Conservation (phyloP, 2,113 vertebrate species). For the Sylvia atricapilla region DNA sequence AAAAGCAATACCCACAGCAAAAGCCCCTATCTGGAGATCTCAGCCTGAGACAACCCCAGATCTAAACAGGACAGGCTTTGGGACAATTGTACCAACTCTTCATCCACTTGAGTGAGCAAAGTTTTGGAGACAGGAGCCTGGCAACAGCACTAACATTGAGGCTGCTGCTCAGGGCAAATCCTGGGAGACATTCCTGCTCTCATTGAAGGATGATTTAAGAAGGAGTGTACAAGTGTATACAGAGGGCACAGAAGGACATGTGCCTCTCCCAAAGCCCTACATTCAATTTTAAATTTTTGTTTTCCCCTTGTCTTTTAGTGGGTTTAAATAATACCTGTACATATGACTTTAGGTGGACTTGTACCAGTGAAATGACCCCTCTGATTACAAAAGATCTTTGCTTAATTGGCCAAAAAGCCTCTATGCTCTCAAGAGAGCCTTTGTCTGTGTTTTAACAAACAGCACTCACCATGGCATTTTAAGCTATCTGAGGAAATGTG, state of each 20-base stretch:
- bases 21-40: not conserved
- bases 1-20: not conserved
- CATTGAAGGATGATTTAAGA: not conserved
- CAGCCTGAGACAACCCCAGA: not conserved
- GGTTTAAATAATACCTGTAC: not conserved
- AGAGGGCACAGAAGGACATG: not conserved
- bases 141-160: not conserved
- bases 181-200: not conserved
- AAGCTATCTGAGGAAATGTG: not conserved
- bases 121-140: not conserved
- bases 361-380: not conserved
- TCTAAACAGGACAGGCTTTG: not conserved
- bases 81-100: not conserved
- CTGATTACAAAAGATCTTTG: not conserved
- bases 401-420: not conserved
- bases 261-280: not conserved
- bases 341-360: not conserved
- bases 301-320: not conserved
- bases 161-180: not conserved
- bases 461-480: not conserved
- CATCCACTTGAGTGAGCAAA: not conserved
- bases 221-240: not conserved
- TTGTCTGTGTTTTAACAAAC: not conserved
- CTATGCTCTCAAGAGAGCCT: not conserved
- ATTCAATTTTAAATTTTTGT: not conserved